Base-by-base conservation (phyloP, 37 sponge, comb jelly and placozoan genomes). In the Dysidea cf. avara region DNA sequence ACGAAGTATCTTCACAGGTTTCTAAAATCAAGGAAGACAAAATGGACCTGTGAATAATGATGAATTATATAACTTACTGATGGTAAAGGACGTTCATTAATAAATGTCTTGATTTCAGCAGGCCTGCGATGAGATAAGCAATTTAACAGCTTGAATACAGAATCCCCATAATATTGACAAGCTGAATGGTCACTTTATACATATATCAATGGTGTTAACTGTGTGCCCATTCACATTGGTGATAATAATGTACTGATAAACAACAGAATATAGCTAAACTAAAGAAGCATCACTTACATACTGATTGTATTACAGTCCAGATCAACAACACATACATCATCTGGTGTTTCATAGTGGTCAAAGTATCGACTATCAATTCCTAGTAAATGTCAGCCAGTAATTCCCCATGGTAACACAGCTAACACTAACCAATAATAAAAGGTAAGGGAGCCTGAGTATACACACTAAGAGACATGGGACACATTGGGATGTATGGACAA, bases 401-500 rank as follows among this genome's bases (percentile, higher is more conserved):
- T 62, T 18, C 36, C 63, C 40, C 64, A 35, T 4, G 2, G 16
- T 32, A 3, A 2, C 6, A 35, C 16, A 3, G 39, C 61, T 14
- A 30, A n/a, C 0, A 56, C 74, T 22, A 14, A 90, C 91, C 94
- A 60, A 93, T 85, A 56, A 93, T 88, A 64, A 93, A 93, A 55
- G 94, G 87, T 3, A 88, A 78, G 35, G 94, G 94, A 34, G 94
- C 94, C 54, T 93, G 86, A 37, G 89, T 66, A 68, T 83, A 88
- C 54, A 60, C 74, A 29, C 79, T 61, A 50, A 93, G 73, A 28
- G 90, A 78, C 48, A 93, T 58, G 21, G 94, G 94, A 46, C 94
- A 93, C 86, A 93, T 74, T 22, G 94, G 94, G 46, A 93, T 93
- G 80, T 93, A 89, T 2, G 90, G 76, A 36, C 94, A 93, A 69